Evolutionary conservation across 2,797 vertebrate species (phyloP).

Genomic region (Poeciliopsis infans): DNA sequence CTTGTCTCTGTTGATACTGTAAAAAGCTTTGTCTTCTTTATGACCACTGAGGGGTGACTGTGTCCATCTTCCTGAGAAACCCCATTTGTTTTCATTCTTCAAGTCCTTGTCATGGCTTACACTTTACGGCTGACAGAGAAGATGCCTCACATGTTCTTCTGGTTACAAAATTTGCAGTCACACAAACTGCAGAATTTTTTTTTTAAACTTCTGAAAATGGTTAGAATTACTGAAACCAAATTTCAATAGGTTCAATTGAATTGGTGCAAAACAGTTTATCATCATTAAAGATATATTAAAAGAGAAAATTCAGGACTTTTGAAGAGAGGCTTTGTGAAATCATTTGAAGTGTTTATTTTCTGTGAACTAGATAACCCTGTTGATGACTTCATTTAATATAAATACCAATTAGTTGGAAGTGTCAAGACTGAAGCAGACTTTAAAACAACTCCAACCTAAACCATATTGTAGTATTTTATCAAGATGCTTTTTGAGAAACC

Average conservation of each 20-base stretch:
- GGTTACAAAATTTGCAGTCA: conserved; percentile 7
- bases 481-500: neutral
- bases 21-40: conserved; percentile 77
- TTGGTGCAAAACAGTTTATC: neutral
- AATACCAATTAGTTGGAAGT: neutral
- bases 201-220: neutral
- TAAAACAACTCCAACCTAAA: neutral
- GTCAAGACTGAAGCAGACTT: neutral
- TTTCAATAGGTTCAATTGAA: neutral
- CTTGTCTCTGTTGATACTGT: conserved; percentile 76
- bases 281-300: neutral
- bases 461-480: neutral
- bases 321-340: neutral
- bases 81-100: conserved; percentile 49
- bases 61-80: conserved; percentile 47
- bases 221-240: neutral
- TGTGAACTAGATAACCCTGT: neutral
- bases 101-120: conserved; percentile 22
- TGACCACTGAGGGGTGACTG: conserved; percentile 38
- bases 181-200: neutral
- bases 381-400: neutral
- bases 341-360: neutral
- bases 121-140: conserved; percentile 1
- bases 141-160: neutral
- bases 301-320: neutral